A percentile compares a stretch with the other conserved stretches of the same genome.
These are phyloP conservation scores for Cryptus armator DNA, from an alignment of 2,888 invertebrate species.

Conservation along the genomic window DNA sequence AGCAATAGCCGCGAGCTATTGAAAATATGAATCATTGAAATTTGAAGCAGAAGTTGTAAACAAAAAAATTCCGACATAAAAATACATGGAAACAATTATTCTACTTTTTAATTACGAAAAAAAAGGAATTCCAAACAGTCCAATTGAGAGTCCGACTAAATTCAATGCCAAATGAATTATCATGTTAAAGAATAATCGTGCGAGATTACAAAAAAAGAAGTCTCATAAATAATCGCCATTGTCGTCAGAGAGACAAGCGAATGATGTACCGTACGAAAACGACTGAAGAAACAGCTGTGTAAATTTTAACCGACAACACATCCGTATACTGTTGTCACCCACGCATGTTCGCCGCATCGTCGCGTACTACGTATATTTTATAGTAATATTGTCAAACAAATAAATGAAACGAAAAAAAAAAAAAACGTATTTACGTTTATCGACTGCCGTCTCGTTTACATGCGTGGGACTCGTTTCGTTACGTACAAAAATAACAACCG, in stretches of 20 bases:
- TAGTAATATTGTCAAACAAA: constrained; percentile 49
- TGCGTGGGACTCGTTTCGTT: constrained; percentile 37
- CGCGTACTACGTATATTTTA: constrained; percentile 10
- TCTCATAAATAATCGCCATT: constrained; percentile 41
- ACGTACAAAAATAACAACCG: constrained; percentile 50
- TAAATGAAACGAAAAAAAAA: constrained; percentile 3
- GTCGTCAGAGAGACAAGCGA: constrained; percentile 37
- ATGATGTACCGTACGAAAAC: constrained; percentile 34
- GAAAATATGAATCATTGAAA: too few relatives aligned
- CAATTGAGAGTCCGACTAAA: constrained; percentile 11
- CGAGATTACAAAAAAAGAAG: constrained; percentile 20
- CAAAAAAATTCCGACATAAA: background rate
- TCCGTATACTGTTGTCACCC: constrained; percentile 11
- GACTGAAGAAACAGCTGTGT: constrained; percentile 53
- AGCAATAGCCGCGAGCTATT: too few relatives aligned
- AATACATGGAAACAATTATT: background rate
- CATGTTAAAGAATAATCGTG: constrained; percentile 30
- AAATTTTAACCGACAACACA: constrained; percentile 32
- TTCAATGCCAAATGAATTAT: constrained; percentile 13
- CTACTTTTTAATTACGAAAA: too few relatives aligned
- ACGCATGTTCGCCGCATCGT: constrained; percentile 15
- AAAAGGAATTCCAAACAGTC: background rate
- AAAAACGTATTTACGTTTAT: constrained; percentile 31
- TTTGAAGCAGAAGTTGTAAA: background rate
- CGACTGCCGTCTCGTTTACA: constrained; percentile 19